Evolutionary conservation across 2,797 vertebrate genomes (phyloP).

Genomic region (Chanos chanos): DNA sequence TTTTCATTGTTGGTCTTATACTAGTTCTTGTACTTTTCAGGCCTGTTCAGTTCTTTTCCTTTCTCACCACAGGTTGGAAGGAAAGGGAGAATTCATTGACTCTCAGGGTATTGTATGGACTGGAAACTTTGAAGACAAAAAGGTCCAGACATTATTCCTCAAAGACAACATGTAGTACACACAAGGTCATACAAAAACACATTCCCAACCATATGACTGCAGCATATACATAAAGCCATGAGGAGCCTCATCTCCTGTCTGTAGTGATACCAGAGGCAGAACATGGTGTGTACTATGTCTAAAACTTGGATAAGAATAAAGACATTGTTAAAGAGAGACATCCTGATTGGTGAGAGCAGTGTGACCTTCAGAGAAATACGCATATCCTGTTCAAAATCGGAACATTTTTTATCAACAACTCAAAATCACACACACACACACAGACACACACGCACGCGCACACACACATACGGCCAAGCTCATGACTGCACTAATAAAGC

Average conservation of each 20-base stretch:
- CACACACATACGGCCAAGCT: constrained; percentile 23
- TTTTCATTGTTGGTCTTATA: too few relatives aligned
- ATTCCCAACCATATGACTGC: background rate
- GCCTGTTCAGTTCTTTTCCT: background rate
- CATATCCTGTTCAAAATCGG: constrained; percentile 33
- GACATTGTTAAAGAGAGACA: constrained; percentile 32
- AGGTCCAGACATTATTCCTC: constrained; percentile 74
- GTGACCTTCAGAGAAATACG: constrained; percentile 41
- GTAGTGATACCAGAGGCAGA: too few relatives aligned
- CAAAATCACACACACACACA: background rate
- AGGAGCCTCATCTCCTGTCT: background rate
- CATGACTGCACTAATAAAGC: constrained; percentile 32
- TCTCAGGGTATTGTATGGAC: constrained; percentile 71
- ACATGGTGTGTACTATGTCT: too few relatives aligned
- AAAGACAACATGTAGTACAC: constrained; percentile 64
- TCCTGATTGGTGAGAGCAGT: constrained; percentile 37
- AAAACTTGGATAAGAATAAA: constrained; percentile 31
- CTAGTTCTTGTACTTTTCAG: too few relatives aligned
- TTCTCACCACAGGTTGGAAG: constrained; percentile 70
- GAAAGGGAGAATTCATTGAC: constrained; percentile 75
- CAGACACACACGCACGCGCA: background rate
- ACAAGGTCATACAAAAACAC: background rate
- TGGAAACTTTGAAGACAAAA: constrained; percentile 72
- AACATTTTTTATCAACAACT: background rate
- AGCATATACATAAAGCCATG: background rate